Percentiles rank a stretch among this genome's conserved stretches.
Conservation (phyloP, 2,113 vertebrate genomes). For the Cygnus buccinator region DNA sequence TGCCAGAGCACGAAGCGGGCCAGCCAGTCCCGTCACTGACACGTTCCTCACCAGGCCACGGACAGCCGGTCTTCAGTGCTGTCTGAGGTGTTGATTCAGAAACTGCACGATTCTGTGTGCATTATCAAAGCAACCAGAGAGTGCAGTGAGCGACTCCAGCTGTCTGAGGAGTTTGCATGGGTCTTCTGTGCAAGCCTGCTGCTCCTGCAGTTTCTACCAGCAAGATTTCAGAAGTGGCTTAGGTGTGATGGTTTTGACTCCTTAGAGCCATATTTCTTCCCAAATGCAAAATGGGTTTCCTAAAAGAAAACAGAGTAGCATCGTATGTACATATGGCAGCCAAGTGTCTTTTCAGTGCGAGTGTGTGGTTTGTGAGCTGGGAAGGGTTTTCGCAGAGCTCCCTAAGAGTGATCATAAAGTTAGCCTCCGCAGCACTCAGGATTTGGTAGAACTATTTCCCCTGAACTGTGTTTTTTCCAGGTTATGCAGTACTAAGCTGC, state of each 20-base stretch:
- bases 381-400: neutral
- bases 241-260: neutral
- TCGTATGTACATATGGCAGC: neutral
- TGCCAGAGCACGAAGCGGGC: neutral
- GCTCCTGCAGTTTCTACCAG: neutral
- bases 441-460: neutral
- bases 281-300: neutral
- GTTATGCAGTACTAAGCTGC: neutral
- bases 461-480: neutral
- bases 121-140: no score
- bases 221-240: neutral
- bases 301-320: neutral
- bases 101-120: fast-evolving
- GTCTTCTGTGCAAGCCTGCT: neutral
- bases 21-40: neutral
- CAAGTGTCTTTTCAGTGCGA: neutral
- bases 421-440: fast-evolving
- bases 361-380: neutral
- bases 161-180: neutral
- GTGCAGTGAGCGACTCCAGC: fast-evolving
- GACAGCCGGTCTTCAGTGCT: neutral
- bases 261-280: neutral
- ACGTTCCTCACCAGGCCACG: neutral
- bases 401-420: no score
- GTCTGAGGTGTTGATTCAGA: neutral